phyloP scores from a whole-genome alignment of 2,888 invertebrate species.

The Oscheius myriophilus region DNA sequence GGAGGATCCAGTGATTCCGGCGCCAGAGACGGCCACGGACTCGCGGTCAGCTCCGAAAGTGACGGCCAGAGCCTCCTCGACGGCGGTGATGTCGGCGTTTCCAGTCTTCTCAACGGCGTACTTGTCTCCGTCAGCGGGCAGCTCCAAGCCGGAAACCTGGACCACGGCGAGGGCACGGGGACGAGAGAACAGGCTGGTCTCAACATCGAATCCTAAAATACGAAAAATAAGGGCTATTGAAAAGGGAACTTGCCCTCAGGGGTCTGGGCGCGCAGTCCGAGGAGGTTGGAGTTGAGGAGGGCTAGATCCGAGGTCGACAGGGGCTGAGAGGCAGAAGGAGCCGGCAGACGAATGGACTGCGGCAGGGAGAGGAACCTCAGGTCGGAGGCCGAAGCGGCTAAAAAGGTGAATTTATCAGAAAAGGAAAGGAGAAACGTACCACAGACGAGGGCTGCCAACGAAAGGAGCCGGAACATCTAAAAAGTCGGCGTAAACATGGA shows the following conservation, averaged over 20 bases:
- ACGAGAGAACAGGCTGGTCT: constrained; percentile 44
- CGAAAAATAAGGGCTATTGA: background rate
- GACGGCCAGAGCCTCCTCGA: constrained; percentile 43
- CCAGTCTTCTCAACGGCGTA: constrained; percentile 37
- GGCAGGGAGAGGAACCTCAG: constrained; percentile 44
- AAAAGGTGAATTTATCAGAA: background rate
- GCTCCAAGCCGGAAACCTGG: constrained; percentile 37
- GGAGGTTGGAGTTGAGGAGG: constrained; percentile 43
- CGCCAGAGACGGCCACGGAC: constrained; percentile 37
- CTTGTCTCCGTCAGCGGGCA: constrained; percentile 32
- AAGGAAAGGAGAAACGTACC: constrained; percentile 9
- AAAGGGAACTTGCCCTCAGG: constrained; percentile 30
- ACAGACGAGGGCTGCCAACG: constrained; percentile 31
- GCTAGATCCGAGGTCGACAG: constrained; percentile 39
- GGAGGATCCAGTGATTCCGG: constrained; percentile 46
- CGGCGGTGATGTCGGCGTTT: constrained; percentile 31
- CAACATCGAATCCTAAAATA: constrained; percentile 38
- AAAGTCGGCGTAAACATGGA: background rate
- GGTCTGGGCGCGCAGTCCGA: constrained; percentile 45
- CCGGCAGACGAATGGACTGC: constrained; percentile 38
- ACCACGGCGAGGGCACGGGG: constrained; percentile 49
- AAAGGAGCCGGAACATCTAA: constrained; percentile 15
- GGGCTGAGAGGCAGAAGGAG: constrained; percentile 23
- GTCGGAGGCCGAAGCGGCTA: constrained; percentile 31
- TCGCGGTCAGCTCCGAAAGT: constrained; percentile 48